Evolutionary conservation across 2,113 vertebrate genomes (phyloP).

Genomic region (Silurus asotus): DNA sequence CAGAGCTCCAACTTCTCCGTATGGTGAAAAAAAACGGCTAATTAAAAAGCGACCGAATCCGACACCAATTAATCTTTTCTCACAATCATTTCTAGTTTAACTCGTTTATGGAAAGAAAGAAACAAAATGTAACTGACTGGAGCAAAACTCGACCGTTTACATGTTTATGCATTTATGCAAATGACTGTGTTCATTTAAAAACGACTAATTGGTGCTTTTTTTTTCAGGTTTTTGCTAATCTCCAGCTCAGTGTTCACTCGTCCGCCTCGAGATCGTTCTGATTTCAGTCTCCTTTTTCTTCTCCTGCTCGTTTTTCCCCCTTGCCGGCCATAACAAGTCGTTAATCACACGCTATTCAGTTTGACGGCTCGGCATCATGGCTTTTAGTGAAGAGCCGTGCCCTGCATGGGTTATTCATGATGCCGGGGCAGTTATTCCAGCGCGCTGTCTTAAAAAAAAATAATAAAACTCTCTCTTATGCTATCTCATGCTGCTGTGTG

Average conservation of each 20-base stretch:
- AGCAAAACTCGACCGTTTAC: not conserved
- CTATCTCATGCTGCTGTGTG: not conserved
- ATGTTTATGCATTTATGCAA: not conserved
- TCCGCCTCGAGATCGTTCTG: not conserved
- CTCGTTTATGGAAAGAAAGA: not conserved
- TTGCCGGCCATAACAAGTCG: conserved; percentile 37
- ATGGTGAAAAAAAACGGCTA: not conserved
- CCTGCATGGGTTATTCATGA: conserved; percentile 69
- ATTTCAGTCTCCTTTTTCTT: not conserved
- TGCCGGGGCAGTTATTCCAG: conserved; percentile 57
- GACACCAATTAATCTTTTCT: not conserved
- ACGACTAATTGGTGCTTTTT: not conserved
- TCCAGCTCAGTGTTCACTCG: not conserved
- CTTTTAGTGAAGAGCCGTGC: conserved; percentile 51
- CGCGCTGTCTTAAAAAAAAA: conserved; percentile 15
- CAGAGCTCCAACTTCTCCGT: not conserved
- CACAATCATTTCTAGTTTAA: not conserved
- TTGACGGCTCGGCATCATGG: conserved; percentile 53
- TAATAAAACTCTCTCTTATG: not conserved
- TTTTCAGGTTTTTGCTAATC: not conserved
- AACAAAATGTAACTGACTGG: not conserved
- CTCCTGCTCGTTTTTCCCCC: conserved; percentile 54
- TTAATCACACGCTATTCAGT: conserved; percentile 66
- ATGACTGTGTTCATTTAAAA: conserved; percentile 13
- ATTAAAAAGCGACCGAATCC: not conserved